phyloP scores from a whole-genome alignment of 2,113 vertebrate species.

The Tragelaphus scriptus region DNA sequence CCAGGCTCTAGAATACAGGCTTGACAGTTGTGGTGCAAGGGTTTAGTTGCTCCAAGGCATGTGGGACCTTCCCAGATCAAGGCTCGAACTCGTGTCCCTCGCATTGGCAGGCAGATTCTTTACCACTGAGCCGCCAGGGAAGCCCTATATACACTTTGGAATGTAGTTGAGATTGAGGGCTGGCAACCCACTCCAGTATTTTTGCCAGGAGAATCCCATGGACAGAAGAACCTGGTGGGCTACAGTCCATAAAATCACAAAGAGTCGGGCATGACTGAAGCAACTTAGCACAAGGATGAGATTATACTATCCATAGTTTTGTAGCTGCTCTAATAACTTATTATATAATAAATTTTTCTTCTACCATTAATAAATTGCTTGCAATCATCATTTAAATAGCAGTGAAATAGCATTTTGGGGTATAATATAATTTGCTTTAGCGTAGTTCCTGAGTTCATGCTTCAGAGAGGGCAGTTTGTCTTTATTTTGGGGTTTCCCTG shows the following conservation, averaged over 20 bases:
- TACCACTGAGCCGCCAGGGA: background rate
- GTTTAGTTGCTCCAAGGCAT: background rate
- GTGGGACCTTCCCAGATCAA: background rate
- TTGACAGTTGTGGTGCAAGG: background rate
- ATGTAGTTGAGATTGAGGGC: background rate
- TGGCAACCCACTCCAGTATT: background rate
- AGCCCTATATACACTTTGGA: background rate
- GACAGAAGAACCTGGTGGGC: background rate
- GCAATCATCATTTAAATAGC: background rate
- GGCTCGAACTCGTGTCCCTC: background rate
- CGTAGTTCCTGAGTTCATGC: background rate
- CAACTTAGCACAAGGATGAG: background rate
- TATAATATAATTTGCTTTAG: background rate
- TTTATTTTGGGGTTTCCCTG: background rate
- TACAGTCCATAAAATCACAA: background rate
- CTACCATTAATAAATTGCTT: background rate
- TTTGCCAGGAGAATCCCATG: background rate
- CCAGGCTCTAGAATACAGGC: background rate
- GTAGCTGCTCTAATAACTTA: background rate
- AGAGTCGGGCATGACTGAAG: background rate
- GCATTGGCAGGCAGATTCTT: background rate
- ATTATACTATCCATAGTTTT: background rate
- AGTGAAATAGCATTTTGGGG: background rate
- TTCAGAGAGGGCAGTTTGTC: background rate
- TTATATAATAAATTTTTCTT: background rate